Conservation (phyloP, 2,888 invertebrate genomes). For the Stratiomys singularior region DNA sequence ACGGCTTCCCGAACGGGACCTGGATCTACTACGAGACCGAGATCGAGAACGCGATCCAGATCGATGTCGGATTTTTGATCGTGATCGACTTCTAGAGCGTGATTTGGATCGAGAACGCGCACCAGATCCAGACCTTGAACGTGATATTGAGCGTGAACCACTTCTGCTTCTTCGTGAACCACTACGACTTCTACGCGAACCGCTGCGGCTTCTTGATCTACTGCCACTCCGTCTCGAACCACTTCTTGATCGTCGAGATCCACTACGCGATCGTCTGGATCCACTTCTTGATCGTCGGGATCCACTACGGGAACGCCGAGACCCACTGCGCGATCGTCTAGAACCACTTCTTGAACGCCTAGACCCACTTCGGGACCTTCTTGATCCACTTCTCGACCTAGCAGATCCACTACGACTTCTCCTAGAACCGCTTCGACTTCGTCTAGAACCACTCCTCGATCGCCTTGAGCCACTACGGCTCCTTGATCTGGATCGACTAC, state of each 20-base stretch:
- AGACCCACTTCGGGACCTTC: conserved; percentile 54
- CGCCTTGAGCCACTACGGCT: conserved; percentile 56
- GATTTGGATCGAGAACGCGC: background rate
- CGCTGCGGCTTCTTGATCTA: conserved; percentile 57
- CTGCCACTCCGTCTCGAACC: conserved; percentile 46
- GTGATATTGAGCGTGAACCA: conserved; percentile 56
- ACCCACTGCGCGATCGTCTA: conserved; percentile 52
- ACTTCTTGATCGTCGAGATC: conserved; percentile 43
- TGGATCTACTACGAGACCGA: conserved; percentile 54
- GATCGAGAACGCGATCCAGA: conserved; percentile 58
- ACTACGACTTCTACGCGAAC: conserved; percentile 55
- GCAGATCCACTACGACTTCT: conserved; percentile 53
- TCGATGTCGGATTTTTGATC: conserved; percentile 19
- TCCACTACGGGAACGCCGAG: conserved; percentile 50
- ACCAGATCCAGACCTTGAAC: conserved; percentile 50
- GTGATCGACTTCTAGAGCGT: conserved; percentile 50
- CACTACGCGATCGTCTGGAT: conserved; percentile 54
- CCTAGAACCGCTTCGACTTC: conserved; percentile 53
- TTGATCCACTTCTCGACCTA: conserved; percentile 56
- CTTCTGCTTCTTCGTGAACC: conserved; percentile 53
- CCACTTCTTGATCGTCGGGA: conserved; percentile 54
- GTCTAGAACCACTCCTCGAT: conserved; percentile 57
- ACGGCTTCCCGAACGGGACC: conserved; percentile 56
- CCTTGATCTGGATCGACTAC: conserved; percentile 54
- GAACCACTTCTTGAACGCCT: conserved; percentile 55